A percentile compares a stretch with the other conserved stretches of the same genome.
Evolutionary conservation across 1,140 invertebrate genomes (phyloP).

Genomic region (Trichomalopsis sarcophagae): DNA sequence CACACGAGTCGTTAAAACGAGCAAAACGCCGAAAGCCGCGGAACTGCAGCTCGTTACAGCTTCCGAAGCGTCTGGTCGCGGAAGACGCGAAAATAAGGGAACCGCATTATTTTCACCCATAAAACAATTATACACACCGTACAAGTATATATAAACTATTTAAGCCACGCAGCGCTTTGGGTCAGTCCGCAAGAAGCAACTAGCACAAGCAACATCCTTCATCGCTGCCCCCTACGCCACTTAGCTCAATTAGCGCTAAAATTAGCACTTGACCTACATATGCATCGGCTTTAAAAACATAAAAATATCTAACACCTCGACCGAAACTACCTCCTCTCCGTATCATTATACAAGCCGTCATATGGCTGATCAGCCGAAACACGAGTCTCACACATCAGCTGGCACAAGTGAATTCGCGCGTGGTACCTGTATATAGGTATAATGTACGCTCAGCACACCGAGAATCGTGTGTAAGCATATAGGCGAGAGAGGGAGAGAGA

Average conservation of each 20-base stretch:
- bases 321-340: not conserved
- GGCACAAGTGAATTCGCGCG: not conserved
- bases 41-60: no score
- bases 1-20: no score
- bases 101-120: no score
- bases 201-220: no score
- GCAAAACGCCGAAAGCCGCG: no score
- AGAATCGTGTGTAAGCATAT: conserved; percentile 23
- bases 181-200: no score
- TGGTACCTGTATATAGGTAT: not conserved
- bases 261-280: not conserved
- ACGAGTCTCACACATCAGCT: not conserved
- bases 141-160: not conserved
- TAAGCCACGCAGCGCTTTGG: not conserved
- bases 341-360: not conserved
- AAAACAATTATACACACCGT: no score
- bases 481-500: conserved; percentile 45
- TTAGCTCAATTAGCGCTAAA: not conserved
- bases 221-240: not conserved
- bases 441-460: no score
- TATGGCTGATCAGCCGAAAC: not conserved
- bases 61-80: no score
- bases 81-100: no score
- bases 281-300: not conserved
- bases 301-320: not conserved